Base-by-base conservation (phyloP, 2,113 vertebrate genomes). In the Limanda limanda region DNA sequence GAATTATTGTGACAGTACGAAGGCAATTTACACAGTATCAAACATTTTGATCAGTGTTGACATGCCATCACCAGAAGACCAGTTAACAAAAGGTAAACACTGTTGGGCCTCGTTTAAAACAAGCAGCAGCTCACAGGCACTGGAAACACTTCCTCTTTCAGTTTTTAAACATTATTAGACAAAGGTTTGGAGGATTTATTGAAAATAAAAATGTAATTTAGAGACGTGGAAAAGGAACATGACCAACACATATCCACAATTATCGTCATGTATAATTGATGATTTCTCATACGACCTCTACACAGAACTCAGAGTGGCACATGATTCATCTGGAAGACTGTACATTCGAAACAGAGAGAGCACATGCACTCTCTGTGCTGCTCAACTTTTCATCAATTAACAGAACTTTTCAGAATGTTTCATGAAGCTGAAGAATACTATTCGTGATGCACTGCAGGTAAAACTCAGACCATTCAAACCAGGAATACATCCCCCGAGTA, bases 261-360 rank as follows among this genome's bases (percentile, higher is more conserved):
- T 25, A 25, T 25, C 25, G 25, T 25, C 2, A 3, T 25, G 25
- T 25, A 25, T 25, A 25, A 25, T 25, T 25, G 25, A 25, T 25
- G 25, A 3, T 6, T 27, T 31, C 40, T 51, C 9, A 59, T 35
- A 21, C 37, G 21, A n/a, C 2, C 35, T 37, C 31, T 47, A n/a
- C 15, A 57, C 1, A 11, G 40, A 79, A 7, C 12, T 40, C 24
- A 23, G 18, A 68, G 21, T 12, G 24, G n/a, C n/a, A 14, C 2
- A 56, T 2, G 6, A 52, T 40, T 68, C 37, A 52, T 74, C 58
- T 74, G 82, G 79, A 91, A 89, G 79, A 89, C 79, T 54, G 47
- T 15, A 65, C 35, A 47, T 57, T 57, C 24, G 2, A 21, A 54
- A 54, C 51, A 18, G 13, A 14, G 17, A 35, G 35, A 35, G 35